phyloP scores from a whole-genome alignment of 2,113 vertebrate genomes.

The Cinclus mexicanus region DNA sequence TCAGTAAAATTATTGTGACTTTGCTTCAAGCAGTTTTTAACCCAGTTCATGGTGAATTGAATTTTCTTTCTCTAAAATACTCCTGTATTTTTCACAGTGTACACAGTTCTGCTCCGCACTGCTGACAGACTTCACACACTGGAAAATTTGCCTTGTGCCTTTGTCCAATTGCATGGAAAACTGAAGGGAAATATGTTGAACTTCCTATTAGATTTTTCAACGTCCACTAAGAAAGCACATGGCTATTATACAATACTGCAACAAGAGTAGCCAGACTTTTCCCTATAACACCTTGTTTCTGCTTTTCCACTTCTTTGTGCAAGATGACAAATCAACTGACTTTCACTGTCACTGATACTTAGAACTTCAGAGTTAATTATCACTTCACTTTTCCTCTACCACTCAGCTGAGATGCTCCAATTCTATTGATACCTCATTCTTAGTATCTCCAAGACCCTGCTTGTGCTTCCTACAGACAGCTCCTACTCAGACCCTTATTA shows the following conservation, averaged over 20 bases:
- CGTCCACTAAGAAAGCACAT: neutral
- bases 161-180: neutral
- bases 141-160: neutral
- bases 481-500: neutral
- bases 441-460: neutral
- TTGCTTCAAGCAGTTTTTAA: neutral
- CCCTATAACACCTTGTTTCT: neutral
- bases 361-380: neutral
- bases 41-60: neutral
- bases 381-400: neutral
- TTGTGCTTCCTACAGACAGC: neutral
- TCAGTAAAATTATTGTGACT: neutral
- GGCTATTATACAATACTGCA: neutral
- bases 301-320: neutral
- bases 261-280: neutral
- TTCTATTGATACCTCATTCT: neutral
- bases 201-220: neutral
- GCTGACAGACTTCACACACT: neutral
- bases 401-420: neutral
- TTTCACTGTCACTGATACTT: neutral
- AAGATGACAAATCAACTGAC: neutral
- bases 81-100: neutral
- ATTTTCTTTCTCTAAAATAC: neutral
- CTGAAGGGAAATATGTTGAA: neutral
- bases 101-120: neutral